A percentile compares a stretch with the other conserved stretches of the same genome.
phyloP scores from a whole-genome alignment of 2,888 invertebrate species.

The Andrena hattorfiana region DNA sequence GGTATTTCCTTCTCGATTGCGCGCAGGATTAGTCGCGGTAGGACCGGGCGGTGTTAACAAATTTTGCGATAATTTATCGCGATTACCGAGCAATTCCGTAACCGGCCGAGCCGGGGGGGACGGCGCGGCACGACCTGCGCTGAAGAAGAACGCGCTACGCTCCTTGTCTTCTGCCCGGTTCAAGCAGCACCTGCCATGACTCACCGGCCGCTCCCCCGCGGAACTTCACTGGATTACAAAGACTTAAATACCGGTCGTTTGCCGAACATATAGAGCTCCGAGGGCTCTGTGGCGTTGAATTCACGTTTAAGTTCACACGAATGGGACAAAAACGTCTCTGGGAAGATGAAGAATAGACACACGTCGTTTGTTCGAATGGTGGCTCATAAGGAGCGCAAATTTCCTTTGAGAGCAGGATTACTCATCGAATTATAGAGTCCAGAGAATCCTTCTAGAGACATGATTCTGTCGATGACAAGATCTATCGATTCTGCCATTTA shows the following conservation, averaged over 20 bases:
- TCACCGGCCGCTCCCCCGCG: slow-evolving; percentile 83
- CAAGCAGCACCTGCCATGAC: slow-evolving; percentile 82
- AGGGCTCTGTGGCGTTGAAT: slow-evolving; percentile 68
- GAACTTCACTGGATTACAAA: slow-evolving; percentile 82
- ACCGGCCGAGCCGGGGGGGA: not conserved
- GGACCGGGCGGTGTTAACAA: not conserved
- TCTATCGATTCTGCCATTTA: slow-evolving; percentile 10
- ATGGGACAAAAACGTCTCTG: slow-evolving; percentile 59
- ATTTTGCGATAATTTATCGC: slow-evolving; percentile 6
- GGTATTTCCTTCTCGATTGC: slow-evolving; percentile 5
- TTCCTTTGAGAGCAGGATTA: slow-evolving; percentile 28
- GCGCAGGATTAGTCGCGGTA: slow-evolving; percentile 32
- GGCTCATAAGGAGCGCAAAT: slow-evolving; percentile 75
- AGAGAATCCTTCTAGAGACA: too few species aligned
- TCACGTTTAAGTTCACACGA: slow-evolving; percentile 59
- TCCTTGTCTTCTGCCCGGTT: slow-evolving; percentile 10
- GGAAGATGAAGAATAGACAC: slow-evolving; percentile 60
- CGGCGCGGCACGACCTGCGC: not conserved
- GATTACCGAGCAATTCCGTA: slow-evolving; percentile 6
- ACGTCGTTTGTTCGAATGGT: slow-evolving; percentile 73
- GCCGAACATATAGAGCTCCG: slow-evolving; percentile 75
- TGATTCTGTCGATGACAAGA: not conserved
- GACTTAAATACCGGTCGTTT: slow-evolving; percentile 82
- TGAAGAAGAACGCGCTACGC: slow-evolving; percentile 3
- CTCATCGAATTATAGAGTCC: not conserved